phyloP scores from a whole-genome alignment of 2,888 invertebrate genomes.

The Geotrupes spiniger region DNA sequence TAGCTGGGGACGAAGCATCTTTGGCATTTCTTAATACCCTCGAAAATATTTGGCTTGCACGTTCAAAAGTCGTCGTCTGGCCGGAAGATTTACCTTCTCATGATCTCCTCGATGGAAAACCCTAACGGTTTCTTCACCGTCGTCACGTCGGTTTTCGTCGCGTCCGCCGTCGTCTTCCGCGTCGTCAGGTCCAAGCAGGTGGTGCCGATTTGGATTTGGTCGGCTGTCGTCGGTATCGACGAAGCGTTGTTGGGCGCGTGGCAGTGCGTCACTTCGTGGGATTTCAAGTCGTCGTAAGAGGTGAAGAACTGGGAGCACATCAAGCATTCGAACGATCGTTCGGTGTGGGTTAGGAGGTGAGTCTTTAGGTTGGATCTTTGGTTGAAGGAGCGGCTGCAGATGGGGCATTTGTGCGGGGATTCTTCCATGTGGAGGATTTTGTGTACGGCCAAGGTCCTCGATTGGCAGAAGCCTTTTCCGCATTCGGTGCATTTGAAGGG shows the following conservation, averaged over 20 bases:
- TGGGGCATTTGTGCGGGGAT: constrained; percentile 88
- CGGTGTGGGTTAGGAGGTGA: constrained; percentile 84
- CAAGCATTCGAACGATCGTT: constrained; percentile 86
- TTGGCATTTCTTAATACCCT: constrained; percentile 11
- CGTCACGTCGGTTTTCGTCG: constrained; percentile 34
- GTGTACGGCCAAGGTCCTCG: constrained; percentile 91
- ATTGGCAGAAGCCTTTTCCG: constrained; percentile 96
- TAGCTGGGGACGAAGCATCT: constrained; percentile 10
- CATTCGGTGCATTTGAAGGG: constrained; percentile 96
- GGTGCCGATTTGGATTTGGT: constrained; percentile 22
- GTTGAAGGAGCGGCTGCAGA: constrained; percentile 84
- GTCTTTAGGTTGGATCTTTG: constrained; percentile 88
- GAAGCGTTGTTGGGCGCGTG: not conserved
- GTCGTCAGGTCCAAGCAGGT: constrained; percentile 42
- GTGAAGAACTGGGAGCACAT: constrained; percentile 83
- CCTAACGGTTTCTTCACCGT: constrained; percentile 59
- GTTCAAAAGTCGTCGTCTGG: constrained; percentile 10
- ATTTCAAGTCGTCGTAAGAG: constrained; percentile 82
- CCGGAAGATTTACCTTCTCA: constrained; percentile 65
- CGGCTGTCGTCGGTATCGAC: constrained; percentile 22
- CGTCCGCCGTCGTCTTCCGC: constrained; percentile 24
- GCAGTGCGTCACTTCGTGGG: constrained; percentile 80
- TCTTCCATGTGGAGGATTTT: constrained; percentile 91
- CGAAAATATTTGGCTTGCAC: constrained; percentile 1
- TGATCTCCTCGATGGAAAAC: constrained; percentile 85